phyloP scores from a whole-genome alignment of 2,113 vertebrate genomes.

The Tupaia chinensis region DNA sequence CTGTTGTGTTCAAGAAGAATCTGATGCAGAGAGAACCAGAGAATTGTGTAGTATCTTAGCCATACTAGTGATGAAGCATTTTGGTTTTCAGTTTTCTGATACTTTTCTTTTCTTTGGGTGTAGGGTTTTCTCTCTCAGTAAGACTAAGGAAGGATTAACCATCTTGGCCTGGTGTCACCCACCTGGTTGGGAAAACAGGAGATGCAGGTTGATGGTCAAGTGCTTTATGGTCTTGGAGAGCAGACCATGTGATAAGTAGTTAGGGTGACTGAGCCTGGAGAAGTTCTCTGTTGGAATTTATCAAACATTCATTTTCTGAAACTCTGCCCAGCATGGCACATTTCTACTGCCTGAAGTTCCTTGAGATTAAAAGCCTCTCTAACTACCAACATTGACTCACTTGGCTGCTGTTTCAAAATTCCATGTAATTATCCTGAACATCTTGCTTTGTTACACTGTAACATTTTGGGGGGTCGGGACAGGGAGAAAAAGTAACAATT shows the following conservation, averaged over 20 bases:
- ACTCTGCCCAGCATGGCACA: rapidly evolving
- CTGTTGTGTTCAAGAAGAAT: not conserved
- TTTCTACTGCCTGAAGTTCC: not conserved
- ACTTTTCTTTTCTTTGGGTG: not conserved
- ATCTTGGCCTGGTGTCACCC: not conserved
- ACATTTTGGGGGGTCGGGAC: conserved; percentile 75
- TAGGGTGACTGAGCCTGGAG: not conserved
- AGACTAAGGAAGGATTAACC: not conserved
- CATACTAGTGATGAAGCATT: not conserved
- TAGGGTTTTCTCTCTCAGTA: not conserved
- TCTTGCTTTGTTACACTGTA: conserved; percentile 87
- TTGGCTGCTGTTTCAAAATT: too few species aligned
- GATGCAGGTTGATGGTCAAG: too few species aligned
- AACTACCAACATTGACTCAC: too few species aligned
- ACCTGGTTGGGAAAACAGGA: not conserved
- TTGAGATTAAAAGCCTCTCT: not conserved
- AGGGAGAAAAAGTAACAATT: conserved; percentile 73
- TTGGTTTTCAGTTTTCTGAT: not conserved
- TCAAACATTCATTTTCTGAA: not conserved
- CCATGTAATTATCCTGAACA: conserved; percentile 88
- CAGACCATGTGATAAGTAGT: too few species aligned
- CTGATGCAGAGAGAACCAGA: not conserved
- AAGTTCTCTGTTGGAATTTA: not conserved
- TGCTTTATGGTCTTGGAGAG: not conserved
- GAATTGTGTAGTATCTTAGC: not conserved